A percentile compares a stretch with the other conserved stretches of the same genome.
Evolutionary conservation across 2,888 invertebrate species (phyloP).

Genomic region (Calliphora vomitoria): DNA sequence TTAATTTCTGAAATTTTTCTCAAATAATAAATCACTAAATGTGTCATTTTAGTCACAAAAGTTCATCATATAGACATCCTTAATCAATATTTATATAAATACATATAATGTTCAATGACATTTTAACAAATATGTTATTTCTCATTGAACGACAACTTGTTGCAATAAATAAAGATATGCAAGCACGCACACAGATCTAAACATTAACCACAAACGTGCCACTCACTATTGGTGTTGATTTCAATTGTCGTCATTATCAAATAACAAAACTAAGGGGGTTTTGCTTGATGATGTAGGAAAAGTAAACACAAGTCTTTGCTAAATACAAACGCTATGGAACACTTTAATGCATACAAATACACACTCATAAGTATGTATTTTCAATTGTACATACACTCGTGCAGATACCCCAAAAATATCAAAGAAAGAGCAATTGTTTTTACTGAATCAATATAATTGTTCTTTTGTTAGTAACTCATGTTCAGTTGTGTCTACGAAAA

Average conservation of each 20-base stretch:
- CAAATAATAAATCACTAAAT: too few species aligned
- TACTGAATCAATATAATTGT: conserved; percentile 63
- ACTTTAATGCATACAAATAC: neutral
- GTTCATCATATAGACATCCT: too few species aligned
- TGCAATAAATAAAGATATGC: conserved; percentile 20
- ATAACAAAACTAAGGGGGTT: conserved; percentile 11
- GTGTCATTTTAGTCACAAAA: too few species aligned
- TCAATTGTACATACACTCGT: conserved; percentile 27
- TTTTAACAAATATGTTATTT: conserved; percentile 38
- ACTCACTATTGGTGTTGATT: conserved; percentile 39
- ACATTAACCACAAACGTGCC: conserved; percentile 42
- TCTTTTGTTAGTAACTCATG: conserved; percentile 48
- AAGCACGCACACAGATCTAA: neutral
- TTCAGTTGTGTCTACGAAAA: conserved; percentile 14
- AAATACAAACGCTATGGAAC: conserved; percentile 37
- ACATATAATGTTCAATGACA: neutral
- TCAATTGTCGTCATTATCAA: conserved; percentile 28
- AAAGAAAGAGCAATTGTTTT: conserved; percentile 69
- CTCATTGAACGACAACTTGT: conserved; percentile 26
- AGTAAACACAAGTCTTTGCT: conserved; percentile 54
- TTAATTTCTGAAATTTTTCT: too few species aligned
- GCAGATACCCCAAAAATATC: conserved; percentile 11
- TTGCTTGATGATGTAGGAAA: conserved; percentile 37
- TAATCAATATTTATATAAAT: too few species aligned
- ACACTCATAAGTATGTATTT: conserved; percentile 12